phyloP scores from a whole-genome alignment of 2,113 vertebrate genomes.

The Furnarius figulus region DNA sequence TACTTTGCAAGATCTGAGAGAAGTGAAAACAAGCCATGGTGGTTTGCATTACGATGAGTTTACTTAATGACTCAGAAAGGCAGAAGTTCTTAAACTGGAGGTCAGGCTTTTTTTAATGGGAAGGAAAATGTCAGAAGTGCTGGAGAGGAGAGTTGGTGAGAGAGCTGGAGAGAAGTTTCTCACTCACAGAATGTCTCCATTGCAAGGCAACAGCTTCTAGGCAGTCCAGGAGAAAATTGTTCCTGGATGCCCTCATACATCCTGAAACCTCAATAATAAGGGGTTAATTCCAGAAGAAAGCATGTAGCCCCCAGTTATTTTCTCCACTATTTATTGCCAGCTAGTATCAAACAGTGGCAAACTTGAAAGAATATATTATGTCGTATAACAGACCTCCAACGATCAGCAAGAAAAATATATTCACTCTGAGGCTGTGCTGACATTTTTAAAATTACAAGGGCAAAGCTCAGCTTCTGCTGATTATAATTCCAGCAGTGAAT shows the following conservation, averaged over 20 bases:
- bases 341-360: slow-evolving; percentile 10
- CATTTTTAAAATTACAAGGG: slow-evolving; percentile 48
- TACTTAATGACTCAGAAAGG: not conserved
- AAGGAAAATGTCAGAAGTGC: not conserved
- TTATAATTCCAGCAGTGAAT: slow-evolving; percentile 51
- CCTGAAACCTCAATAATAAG: not conserved
- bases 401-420: slow-evolving; percentile 24
- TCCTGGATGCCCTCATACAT: not conserved
- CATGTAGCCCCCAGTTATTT: not conserved
- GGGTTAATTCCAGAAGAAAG: slow-evolving; percentile 22
- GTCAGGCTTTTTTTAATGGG: not conserved
- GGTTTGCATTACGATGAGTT: not conserved
- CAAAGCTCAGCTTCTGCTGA: slow-evolving; percentile 54
- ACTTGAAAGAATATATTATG: slow-evolving; percentile 25
- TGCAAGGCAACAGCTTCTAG: not conserved
- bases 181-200: rapidly evolving
- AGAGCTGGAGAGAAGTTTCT: not conserved
- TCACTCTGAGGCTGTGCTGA: slow-evolving; percentile 29
- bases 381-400: slow-evolving; percentile 17
- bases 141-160: not conserved
- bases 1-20: not conserved
- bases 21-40: not conserved
- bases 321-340: slow-evolving; percentile 13
- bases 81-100: not conserved
- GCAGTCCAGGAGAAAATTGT: not conserved